Evolutionary conservation across 2,888 invertebrate species (phyloP), one percentile per base, ranked within the genome.

Genomic region (Synergus itoensis): DNA sequence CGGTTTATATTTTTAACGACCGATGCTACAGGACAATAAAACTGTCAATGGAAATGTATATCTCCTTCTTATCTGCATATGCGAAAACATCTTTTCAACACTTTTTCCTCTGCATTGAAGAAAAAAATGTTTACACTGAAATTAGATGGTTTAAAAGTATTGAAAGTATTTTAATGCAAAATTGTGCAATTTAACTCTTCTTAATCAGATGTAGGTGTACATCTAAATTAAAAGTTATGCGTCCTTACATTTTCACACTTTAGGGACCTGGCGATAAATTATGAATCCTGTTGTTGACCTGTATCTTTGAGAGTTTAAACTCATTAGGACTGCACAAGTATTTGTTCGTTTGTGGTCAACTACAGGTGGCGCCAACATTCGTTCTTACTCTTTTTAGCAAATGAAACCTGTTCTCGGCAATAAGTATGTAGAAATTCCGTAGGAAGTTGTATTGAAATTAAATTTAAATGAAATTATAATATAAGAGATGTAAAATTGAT

Each of bases 271-370:
- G 1, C 60, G 18, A 21, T 60, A 21, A 60, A 21, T 60, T 60
- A 60, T 60, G 60, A 60, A 28, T 60, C 60, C 21, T 28, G 28
- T 60, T 60, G 60, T 60, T 60, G 60, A 60, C 11, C 60, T 60
- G 60, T 21, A 21, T 4, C 18, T 60, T 21, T 60, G 12, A 60
- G 60, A 60, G 21, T 5, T 60, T 60, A 21, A 60, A 12, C 60
- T 60, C 60, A 60, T 21, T 60, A 28, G 60, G 12, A 60, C 21
- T 60, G 60, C 60, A 60, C 18, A 21, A 60, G 60, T 60, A 60
- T 60, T 60, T 60, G 60, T 60, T 60, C 21, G 21, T 18, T 60
- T 60, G 60, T 69, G 45, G 69, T 40, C n/a, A 41, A 40, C n/a
- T 65, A 28, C 45, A 21, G 45, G 21, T 69, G 69, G 69, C 69